Evolutionary conservation across 23 tunicate species (phyloP).

Genomic region (Clavelina lepadiformis): DNA sequence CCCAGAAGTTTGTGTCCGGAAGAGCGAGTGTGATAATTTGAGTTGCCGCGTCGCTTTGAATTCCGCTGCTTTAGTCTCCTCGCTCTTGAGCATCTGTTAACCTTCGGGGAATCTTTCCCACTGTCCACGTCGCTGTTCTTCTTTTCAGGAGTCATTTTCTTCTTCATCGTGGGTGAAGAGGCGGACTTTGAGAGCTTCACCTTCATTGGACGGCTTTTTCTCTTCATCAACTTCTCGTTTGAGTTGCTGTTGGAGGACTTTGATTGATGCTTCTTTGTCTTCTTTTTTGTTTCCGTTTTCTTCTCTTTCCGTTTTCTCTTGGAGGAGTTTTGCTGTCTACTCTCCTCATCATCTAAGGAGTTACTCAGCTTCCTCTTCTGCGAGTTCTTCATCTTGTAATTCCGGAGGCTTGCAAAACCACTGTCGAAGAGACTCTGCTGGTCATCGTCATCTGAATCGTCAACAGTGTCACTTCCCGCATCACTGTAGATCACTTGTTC

Average conservation of each 20-base stretch:
- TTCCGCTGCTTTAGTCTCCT: slow-evolving; percentile 1
- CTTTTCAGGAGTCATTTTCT: background rate
- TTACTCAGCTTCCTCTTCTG: background rate
- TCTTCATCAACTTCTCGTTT: slow-evolving; percentile 10
- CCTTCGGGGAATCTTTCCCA: slow-evolving; percentile 88
- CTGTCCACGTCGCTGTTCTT: slow-evolving; percentile 79
- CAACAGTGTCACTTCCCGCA: slow-evolving; percentile 4
- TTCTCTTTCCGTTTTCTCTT: background rate
- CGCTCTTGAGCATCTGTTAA: background rate
- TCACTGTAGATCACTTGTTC: slow-evolving; percentile 25
- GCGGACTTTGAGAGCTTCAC: slow-evolving; percentile 6
- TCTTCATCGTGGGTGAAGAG: background rate
- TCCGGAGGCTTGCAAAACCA: slow-evolving; percentile 75
- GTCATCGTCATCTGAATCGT: slow-evolving; percentile 22
- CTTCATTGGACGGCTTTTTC: background rate
- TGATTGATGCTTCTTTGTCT: background rate
- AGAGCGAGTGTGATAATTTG: slow-evolving; percentile 56
- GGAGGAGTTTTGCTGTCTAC: background rate
- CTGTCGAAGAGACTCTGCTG: slow-evolving; percentile 52
- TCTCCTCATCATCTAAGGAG: background rate
- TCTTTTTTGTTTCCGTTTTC: background rate
- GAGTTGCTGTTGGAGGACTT: background rate
- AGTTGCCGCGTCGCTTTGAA: background rate
- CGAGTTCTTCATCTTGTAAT: slow-evolving; percentile 18
- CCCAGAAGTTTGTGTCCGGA: slow-evolving; percentile 49